Evolutionary conservation across 1,140 invertebrate species (phyloP).

Genomic region (Rhyacophila brunnea): DNA sequence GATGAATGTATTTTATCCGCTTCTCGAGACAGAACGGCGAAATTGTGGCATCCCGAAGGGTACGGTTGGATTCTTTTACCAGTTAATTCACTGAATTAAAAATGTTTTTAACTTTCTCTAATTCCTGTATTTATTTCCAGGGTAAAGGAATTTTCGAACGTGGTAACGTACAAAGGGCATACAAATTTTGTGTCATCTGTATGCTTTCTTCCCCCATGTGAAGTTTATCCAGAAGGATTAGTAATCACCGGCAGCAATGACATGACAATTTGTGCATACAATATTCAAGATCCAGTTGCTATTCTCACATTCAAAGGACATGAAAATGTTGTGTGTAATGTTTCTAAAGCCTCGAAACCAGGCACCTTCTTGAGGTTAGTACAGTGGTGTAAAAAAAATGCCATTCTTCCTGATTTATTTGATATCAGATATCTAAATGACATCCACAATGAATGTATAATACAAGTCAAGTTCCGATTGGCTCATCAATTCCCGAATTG

Average conservation of each 20-base stretch:
- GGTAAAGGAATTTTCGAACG: constrained; percentile 58
- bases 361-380: constrained; percentile 52
- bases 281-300: constrained; percentile 59
- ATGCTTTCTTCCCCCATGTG: constrained; percentile 68
- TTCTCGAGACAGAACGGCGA: constrained; percentile 82
- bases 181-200: constrained; percentile 83
- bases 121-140: constrained; percentile 47
- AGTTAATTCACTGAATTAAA: constrained; percentile 19
- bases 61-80: constrained; percentile 48
- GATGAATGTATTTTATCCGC: constrained; percentile 77
- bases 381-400: too few relatives aligned
- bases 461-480: too few relatives aligned
- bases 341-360: constrained; percentile 46
- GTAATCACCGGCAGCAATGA: constrained; percentile 91
- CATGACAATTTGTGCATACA: constrained; percentile 76
- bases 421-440: too few relatives aligned
- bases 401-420: too few relatives aligned
- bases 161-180: constrained; percentile 74
- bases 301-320: constrained; percentile 74
- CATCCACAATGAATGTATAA: too few relatives aligned
- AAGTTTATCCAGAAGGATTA: constrained; percentile 69
- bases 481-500: too few relatives aligned
- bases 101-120: constrained; percentile 7
- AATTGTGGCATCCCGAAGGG: constrained; percentile 80
- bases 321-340: constrained; percentile 64